Base-by-base conservation (phyloP, 92 coral and sea anemone species). In the Parazoanthus swiftii region DNA sequence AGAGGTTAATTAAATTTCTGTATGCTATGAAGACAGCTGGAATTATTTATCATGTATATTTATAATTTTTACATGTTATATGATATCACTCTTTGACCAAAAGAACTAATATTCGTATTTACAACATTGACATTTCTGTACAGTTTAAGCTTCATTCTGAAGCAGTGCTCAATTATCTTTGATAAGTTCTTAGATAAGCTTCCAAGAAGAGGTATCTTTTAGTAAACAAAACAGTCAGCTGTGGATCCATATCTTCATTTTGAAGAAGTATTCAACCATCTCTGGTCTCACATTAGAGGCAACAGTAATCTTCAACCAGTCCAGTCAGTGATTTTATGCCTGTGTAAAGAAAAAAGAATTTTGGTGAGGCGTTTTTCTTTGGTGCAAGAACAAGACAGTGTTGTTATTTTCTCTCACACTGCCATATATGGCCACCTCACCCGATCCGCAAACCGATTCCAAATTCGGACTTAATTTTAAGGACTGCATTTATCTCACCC, bases 71-170 rank as follows among this genome's bases (percentile, higher is more conserved):
- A 76, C 54, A 76, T 50, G 23, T n/a, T 79, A 51, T 51, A n/a
- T 10, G 50, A 51, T 67, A 79, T 10, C 42, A 51, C 23, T 54
- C 63, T 43, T 78, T 79, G 35, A 79, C 66, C 11, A 15, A 54
- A 48, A 39, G 44, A n/a, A 77, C 56, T 44, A 77, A 21, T n/a
- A 42, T 77, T 42, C 39, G 63, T 43, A 79, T 79, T 79, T 79
- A 79, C 78, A 48, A 16, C 48, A 76, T 39, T 76, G 16, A 76
- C 79, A 76, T 37, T 39, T 70, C 51, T 79, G 66, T 58, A 79
- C 23, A 79, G 15, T 71, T 46, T 26, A 48, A 74, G 87, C 87
- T 84, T 84, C 87, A 84, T 13, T 48, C 58, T 84, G 87, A 84
- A 84, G 87, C 87, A 84, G 23, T 68, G 79, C 29, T 71, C 66